Base-by-base conservation (phyloP, 2,888 invertebrate species). In the Toxonevra muliebris region DNA sequence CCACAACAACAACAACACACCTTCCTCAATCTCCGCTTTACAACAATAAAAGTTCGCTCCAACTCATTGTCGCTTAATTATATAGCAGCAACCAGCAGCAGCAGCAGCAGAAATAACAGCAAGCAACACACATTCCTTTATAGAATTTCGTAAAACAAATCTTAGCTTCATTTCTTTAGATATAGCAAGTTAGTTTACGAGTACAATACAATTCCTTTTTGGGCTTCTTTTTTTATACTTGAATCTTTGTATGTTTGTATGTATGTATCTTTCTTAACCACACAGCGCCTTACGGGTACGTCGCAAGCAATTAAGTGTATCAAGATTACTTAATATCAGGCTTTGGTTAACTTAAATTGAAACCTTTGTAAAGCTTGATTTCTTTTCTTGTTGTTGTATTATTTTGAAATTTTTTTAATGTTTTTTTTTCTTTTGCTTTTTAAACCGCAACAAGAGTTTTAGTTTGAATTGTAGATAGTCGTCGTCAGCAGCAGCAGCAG, bases 251-350 rank as follows among this genome's bases (percentile, higher is more conserved):
- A n/a, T 17, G 50, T 60, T 15, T 41, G 5, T 15, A 1, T 11
- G 58, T 12, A 9, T n/a, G 58, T 43, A 19, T 61, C 15, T 50
- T 11, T 10, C 7, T 30, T 30, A 30, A 30, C 30, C 30, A 30
- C 30, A 30, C 8, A 40, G 40, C 12, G 20, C 30, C 30, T 19
- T 43, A 54, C 45, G 30, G 55, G 15, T 63, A 50, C 55, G 60
- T 68, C 61, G 48, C 54, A 64, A 59, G 60, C 64, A 68, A 68
- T 68, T 64, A 68, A 68, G 58, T 57, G 60, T 64, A 68, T 68
- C 64, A 64, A 60, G 60, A 68, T 68, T 68, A 68, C 64, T 60
- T 68, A 68, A 64, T 60, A 68, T 54, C 54, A 64, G 30, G 55
- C 67, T 58, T 63, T 68, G 67, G 10, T 52, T 11, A 55, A 52